Evolutionary conservation across 2,113 vertebrate species (phyloP).

Genomic region (Corvus moneduloides): DNA sequence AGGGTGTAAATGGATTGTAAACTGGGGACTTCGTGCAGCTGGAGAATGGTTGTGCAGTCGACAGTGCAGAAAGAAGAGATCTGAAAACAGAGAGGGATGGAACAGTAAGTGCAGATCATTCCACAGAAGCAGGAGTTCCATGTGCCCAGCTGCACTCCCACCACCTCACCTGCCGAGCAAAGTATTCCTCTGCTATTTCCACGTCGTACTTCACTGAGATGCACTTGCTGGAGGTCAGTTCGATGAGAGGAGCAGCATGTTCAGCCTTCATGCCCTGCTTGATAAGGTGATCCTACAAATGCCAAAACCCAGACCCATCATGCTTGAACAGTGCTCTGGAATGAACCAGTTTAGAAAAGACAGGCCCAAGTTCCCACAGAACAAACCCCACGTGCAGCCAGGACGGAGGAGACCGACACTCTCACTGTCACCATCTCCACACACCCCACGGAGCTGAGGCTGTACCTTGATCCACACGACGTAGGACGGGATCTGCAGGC

Average conservation of each 20-base stretch:
- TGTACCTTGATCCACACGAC: conserved; percentile 93
- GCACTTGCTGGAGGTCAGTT: conserved; percentile 85
- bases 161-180: conserved; percentile 87
- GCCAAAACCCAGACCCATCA: neutral
- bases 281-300: conserved; percentile 85
- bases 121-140: neutral
- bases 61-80: conserved; percentile 93
- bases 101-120: neutral
- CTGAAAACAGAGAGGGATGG: conserved; percentile 68
- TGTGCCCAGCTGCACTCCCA: rapidly evolving
- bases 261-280: conserved; percentile 94
- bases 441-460: rapidly evolving
- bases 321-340: neutral
- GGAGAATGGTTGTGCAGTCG: conserved; percentile 85
- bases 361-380: neutral
- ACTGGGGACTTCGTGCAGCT: conserved; percentile 90
- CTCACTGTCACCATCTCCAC: neutral
- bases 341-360: neutral
- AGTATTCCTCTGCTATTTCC: conserved; percentile 96
- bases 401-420: rapidly evolving
- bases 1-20: conserved; percentile 95
- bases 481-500: conserved; percentile 86
- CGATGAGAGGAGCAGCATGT: conserved; percentile 85
- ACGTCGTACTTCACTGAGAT: conserved; percentile 93
- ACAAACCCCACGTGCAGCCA: neutral